A percentile compares a stretch with the other conserved stretches of the same genome.
phyloP scores from a whole-genome alignment of 2,113 vertebrate genomes.

The Lepisosteus oculatus region DNA sequence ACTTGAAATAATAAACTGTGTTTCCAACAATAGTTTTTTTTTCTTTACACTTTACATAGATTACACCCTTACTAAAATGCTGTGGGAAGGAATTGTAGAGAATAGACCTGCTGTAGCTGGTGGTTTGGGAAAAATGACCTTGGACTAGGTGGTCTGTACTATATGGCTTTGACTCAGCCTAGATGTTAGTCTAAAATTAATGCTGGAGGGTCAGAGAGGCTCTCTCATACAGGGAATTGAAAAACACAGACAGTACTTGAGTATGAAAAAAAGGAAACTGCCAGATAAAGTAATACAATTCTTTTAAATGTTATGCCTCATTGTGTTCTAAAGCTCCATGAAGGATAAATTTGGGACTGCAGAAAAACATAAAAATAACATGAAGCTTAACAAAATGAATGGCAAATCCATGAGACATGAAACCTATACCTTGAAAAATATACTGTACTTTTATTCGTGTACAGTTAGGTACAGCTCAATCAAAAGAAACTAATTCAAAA shows the following conservation, averaged over 20 bases:
- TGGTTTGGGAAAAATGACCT: conserved; percentile 54
- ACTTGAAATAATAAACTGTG: too few relatives aligned
- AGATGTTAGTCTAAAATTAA: conserved; percentile 69
- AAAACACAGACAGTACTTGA: conserved; percentile 47
- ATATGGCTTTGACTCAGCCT: conserved; percentile 48
- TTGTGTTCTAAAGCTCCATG: neutral
- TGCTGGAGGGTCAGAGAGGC: conserved; percentile 59
- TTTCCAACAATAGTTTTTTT: too few relatives aligned
- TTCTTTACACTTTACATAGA: too few relatives aligned
- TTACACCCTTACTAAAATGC: too few relatives aligned
- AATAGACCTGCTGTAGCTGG: too few relatives aligned
- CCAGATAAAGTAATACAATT: neutral
- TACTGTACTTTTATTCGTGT: too few relatives aligned
- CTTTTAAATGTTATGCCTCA: neutral
- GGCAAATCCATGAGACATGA: too few relatives aligned
- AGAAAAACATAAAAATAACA: neutral
- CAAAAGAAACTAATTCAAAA: too few relatives aligned
- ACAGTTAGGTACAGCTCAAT: too few relatives aligned
- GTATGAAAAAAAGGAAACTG: conserved; percentile 35
- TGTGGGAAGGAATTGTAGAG: too few relatives aligned
- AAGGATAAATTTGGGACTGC: neutral
- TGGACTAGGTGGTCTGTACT: conserved; percentile 55
- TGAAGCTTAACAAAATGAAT: too few relatives aligned
- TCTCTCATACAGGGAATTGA: conserved; percentile 45
- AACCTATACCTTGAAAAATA: too few relatives aligned